phyloP scores from a whole-genome alignment of 2,797 vertebrate species.

The Oreochromis grahami region DNA sequence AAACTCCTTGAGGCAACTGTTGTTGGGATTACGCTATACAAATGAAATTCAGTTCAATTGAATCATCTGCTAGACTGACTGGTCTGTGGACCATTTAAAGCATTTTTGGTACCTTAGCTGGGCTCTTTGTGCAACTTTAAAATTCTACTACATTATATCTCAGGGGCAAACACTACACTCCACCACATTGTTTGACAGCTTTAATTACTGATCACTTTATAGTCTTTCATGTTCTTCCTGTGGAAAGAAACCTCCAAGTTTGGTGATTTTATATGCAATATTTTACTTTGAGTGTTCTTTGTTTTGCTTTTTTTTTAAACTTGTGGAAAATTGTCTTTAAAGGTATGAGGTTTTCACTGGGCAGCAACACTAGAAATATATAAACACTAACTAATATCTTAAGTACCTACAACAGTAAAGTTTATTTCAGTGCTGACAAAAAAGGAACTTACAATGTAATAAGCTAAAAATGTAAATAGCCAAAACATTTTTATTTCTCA shows the following conservation, averaged over 20 bases:
- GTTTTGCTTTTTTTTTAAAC: not conserved
- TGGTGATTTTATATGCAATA: not conserved
- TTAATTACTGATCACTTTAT: not conserved
- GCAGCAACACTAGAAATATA: not conserved
- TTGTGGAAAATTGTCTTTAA: not conserved
- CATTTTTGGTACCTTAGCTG: not conserved
- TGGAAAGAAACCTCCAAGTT: not conserved
- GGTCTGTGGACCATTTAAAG: not conserved
- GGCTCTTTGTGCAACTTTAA: not conserved
- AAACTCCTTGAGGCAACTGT: not conserved
- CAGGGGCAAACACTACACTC: not conserved
- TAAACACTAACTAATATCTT: not conserved
- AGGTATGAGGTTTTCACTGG: not conserved
- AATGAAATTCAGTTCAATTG: accelerated
- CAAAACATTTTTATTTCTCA: not conserved
- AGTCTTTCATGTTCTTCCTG: not conserved
- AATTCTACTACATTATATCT: not conserved
- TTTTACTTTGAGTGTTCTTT: not conserved
- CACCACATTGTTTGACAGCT: not conserved
- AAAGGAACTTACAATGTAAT: not conserved
- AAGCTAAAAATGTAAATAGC: not conserved
- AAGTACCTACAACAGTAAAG: not conserved
- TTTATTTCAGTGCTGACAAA: not conserved
- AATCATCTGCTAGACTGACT: accelerated
- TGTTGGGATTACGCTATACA: not conserved